These are phyloP conservation scores for Rhabdornis inornatus DNA, from an alignment of 2,113 vertebrate species.

Conservation along the genomic window DNA sequence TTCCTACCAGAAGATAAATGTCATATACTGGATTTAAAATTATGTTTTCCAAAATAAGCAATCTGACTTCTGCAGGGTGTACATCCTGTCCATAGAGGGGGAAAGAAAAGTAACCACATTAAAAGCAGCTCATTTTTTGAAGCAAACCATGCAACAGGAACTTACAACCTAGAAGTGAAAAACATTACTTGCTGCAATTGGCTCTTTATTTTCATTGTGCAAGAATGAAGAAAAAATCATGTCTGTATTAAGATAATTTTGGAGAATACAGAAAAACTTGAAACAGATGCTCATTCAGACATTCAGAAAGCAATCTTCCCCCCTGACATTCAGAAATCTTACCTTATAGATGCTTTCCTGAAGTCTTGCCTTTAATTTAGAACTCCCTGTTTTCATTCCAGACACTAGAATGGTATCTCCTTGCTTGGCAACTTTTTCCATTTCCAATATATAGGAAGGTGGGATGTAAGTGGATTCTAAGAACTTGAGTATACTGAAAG, in stretches of 20 bases:
- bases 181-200: background rate
- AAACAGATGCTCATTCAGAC: background rate
- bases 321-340: background rate
- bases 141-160: background rate
- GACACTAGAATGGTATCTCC: conserved; percentile 84
- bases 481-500: conserved; percentile 88
- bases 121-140: background rate
- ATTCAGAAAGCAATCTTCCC: background rate
- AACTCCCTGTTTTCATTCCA: conserved; percentile 80
- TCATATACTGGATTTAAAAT: conserved; percentile 88
- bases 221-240: background rate
- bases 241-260: background rate
- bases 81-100: conserved; percentile 77
- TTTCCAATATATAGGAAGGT: conserved; percentile 89
- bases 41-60: conserved; percentile 96
- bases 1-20: conserved; percentile 88
- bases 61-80: conserved; percentile 87
- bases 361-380: conserved; percentile 76
- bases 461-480: conserved; percentile 92
- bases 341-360: conserved; percentile 78
- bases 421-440: conserved; percentile 93
- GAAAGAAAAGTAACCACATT: background rate
- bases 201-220: background rate
- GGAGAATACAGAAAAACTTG: background rate
- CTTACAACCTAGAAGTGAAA: background rate